Evolutionary conservation across 2,797 vertebrate species (phyloP).

Genomic region (Platalea minor): DNA sequence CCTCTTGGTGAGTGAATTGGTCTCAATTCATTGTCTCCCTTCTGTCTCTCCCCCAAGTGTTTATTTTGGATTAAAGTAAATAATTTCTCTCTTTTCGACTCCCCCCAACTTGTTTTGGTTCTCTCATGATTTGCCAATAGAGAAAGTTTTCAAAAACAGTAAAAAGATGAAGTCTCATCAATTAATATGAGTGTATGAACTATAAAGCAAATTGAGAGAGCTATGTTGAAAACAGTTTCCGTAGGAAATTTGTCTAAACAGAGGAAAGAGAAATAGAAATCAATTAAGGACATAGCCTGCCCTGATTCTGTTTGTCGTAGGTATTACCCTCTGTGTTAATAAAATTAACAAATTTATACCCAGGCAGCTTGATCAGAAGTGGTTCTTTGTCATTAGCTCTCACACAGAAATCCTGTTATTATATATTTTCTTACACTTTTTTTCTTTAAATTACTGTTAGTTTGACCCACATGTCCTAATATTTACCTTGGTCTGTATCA

Average conservation of each 20-base stretch:
- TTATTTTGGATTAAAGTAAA: neutral
- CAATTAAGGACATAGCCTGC: neutral
- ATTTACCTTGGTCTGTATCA: neutral
- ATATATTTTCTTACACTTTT: neutral
- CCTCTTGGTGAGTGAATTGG: neutral
- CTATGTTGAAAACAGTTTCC: neutral
- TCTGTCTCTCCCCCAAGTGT: neutral
- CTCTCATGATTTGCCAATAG: neutral
- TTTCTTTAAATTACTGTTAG: neutral
- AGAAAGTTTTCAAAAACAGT: neutral
- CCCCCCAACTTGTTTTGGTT: neutral
- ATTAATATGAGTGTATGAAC: neutral
- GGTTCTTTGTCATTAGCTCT: neutral
- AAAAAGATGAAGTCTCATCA: neutral
- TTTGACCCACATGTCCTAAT: neutral
- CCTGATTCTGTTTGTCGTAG: neutral
- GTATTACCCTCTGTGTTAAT: neutral
- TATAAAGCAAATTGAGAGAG: conserved; percentile 13
- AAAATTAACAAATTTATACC: neutral
- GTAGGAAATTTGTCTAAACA: neutral
- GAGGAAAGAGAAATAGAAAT: neutral
- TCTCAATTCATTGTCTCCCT: neutral
- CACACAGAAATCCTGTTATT: neutral
- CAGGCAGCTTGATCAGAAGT: neutral
- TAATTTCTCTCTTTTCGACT: neutral